Evolutionary conservation across 2,888 invertebrate species (phyloP), one percentile per base, ranked within the genome.

Genomic region (Microctonus aethiopoides): DNA sequence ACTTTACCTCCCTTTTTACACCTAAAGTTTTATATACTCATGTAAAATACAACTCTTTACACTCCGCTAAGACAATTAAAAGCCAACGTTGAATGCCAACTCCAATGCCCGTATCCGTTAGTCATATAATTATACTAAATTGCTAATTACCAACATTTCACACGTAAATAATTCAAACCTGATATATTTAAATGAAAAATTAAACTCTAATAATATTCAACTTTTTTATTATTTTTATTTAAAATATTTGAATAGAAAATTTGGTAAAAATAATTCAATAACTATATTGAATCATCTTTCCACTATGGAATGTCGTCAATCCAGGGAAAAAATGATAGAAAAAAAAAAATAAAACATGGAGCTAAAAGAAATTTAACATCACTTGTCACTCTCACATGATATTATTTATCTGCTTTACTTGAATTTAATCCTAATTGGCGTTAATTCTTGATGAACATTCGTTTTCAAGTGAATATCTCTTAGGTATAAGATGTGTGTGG

Each of bases 71-170:
- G 52, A 61, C 51, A 68, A 68, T 61, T 61, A 68, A 68, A 46
- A 20, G 10, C n/a, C 26, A 39, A 26, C 39, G 51, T 61, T 16
- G 54, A 68, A 52, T 54, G 26, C 52, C 61, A 62, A 62, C 61
- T 68, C 61, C 61, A 20, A 60, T 36, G 51, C 36, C 34, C 34
- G 16, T 52, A 61, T 60, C 67, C 67, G 60, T 60, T 68, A 68
- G 39, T 68, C 68, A 68, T 39, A 26, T 78, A 80, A 78, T 81
- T 80, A 80, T 75, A 67, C n/a, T n/a, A 75, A 76, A 78, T 81
- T 77, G 73, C 76, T 81, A 80, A 82, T 82, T 80, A 76, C n/a
- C 74, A 61, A 69, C 74, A 66, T 76, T 82, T 81, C 80, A 77
- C 81, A 78, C 74, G 61, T 52, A 39, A 57, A 22, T 24, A 46